Percentiles rank a stretch among this genome's conserved stretches.
phyloP scores from a whole-genome alignment of 2,888 invertebrate species.

The Acanthopleura granulata region DNA sequence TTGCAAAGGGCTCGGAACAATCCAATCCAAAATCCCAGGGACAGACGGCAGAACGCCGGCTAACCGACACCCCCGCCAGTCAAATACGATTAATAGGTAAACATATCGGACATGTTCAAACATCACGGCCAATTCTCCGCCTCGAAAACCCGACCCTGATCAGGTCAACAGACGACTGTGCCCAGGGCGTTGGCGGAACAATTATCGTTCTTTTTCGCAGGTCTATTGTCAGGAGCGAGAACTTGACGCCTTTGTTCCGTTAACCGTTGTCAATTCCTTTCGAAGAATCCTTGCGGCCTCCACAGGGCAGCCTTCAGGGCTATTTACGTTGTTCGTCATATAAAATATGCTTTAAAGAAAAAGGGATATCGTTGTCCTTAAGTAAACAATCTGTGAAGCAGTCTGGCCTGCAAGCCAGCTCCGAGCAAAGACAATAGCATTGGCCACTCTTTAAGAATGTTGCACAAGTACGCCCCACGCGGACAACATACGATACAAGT shows the following conservation, averaged over 20 bases:
- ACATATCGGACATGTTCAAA: slow-evolving; percentile 6
- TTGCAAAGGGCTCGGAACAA: too few species aligned
- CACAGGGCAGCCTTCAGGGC: not conserved
- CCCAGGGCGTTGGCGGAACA: not conserved
- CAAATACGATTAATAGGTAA: slow-evolving; percentile 17
- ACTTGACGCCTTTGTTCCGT: not conserved
- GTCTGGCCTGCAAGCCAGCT: not conserved
- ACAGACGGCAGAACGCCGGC: too few species aligned
- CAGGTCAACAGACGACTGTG: slow-evolving; percentile 18
- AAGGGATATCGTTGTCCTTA: not conserved
- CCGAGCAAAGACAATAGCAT: too few species aligned
- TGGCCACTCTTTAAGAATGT: too few species aligned
- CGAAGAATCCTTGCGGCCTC: too few species aligned
- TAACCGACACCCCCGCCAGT: not conserved
- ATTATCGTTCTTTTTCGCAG: not conserved
- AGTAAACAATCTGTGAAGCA: slow-evolving; percentile 1
- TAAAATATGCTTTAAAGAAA: not conserved
- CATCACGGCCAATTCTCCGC: not conserved
- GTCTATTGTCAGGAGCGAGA: not conserved
- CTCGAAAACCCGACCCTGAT: not conserved
- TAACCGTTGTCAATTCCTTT: not conserved
- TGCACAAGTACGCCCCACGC: too few species aligned
- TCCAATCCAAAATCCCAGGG: too few species aligned
- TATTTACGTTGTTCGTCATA: slow-evolving; percentile 11
- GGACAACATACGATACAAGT: too few species aligned